phyloP scores from a whole-genome alignment of 2,888 invertebrate genomes.

The Amblyjoppa proteus region DNA sequence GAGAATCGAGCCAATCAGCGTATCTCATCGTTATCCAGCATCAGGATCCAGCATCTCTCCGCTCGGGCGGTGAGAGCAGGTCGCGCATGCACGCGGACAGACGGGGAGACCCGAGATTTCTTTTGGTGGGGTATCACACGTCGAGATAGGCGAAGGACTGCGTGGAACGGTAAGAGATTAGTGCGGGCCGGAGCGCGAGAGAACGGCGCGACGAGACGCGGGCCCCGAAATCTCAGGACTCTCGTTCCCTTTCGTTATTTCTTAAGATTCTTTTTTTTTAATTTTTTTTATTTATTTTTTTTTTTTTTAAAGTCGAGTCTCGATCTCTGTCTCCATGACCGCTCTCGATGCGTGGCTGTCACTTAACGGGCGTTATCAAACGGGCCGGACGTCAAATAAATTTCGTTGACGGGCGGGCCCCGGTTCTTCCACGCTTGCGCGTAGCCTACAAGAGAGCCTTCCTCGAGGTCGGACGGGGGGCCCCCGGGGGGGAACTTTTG shows the following conservation, averaged over 20 bases:
- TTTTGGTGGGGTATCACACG: conserved; percentile 29
- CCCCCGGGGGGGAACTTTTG: conserved; percentile 1
- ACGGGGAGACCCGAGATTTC: conserved; percentile 42
- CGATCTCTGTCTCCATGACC: conserved; percentile 1
- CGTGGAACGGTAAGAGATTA: conserved; percentile 50
- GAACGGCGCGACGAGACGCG: conserved; percentile 34
- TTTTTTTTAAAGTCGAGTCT: neutral
- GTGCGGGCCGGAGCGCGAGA: conserved; percentile 36
- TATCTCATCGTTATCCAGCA: conserved; percentile 66
- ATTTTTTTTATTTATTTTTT: neutral
- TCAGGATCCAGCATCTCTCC: conserved; percentile 61
- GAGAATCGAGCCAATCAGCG: conserved; percentile 73
- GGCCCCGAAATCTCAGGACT: conserved; percentile 51
- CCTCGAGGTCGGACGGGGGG: conserved; percentile 55
- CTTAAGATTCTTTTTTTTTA: conserved; percentile 5
- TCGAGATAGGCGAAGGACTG: conserved; percentile 23
- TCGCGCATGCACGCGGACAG: conserved; percentile 8
- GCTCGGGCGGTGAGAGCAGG: conserved; percentile 16
- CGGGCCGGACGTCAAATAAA: conserved; percentile 59
- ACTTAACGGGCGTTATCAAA: conserved; percentile 63
- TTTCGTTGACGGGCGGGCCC: conserved; percentile 55
- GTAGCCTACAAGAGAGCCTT: conserved; percentile 22
- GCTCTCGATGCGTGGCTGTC: conserved; percentile 44
- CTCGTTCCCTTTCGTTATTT: conserved; percentile 27
- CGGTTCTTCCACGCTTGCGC: neutral